phyloP scores from a whole-genome alignment of 2,113 vertebrate species.

The Dasyprocta punctata region DNA sequence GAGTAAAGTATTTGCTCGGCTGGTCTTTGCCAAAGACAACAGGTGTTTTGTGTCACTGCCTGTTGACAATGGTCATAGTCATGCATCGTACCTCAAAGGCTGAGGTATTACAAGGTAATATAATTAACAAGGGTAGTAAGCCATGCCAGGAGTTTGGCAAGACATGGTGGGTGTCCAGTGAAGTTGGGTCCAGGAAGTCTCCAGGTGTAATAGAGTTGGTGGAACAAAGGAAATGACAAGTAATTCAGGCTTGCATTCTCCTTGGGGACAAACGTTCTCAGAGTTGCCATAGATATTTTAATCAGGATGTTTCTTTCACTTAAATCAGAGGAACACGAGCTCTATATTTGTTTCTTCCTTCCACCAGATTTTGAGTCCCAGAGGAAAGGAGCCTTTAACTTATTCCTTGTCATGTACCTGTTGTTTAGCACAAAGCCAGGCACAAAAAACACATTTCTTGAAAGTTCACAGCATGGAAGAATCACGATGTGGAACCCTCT shows the following conservation, averaged over 20 bases:
- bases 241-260: background rate
- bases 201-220: background rate
- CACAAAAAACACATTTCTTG: background rate
- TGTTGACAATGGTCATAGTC: constrained; percentile 61
- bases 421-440: background rate
- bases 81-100: background rate
- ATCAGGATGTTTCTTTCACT: constrained; percentile 28
- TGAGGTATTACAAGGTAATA: constrained; percentile 28
- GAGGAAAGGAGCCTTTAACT: background rate
- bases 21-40: constrained; percentile 64
- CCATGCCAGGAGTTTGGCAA: background rate
- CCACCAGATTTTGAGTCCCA: background rate
- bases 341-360: constrained; percentile 5
- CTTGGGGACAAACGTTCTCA: background rate
- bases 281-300: background rate
- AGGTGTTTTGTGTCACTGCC: constrained; percentile 67
- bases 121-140: background rate
- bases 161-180: background rate
- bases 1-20: constrained; percentile 73
- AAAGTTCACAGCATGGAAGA: background rate
- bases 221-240: constrained; percentile 35
- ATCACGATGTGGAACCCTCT: background rate
- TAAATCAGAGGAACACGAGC: constrained; percentile 33
- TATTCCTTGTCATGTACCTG: background rate
- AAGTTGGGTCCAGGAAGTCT: background rate